Evolutionary conservation across 2,888 invertebrate species (phyloP).

Genomic region (Linnaemya vulpina): DNA sequence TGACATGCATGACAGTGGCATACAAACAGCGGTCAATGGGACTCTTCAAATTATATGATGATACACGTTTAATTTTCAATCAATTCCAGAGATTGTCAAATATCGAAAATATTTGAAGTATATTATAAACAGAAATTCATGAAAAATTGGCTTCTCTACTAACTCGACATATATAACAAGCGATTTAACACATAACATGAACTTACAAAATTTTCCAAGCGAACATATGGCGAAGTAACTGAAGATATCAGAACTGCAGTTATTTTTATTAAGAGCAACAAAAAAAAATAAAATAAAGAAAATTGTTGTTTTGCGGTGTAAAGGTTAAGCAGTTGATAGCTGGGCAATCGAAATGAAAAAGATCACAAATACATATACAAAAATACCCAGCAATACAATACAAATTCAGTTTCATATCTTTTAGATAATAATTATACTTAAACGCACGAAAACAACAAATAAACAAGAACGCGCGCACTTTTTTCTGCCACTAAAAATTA

Average conservation of each 20-base stretch:
- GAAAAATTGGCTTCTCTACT: neutral
- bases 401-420: conserved; percentile 35
- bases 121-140: neutral
- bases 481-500: conserved; percentile 47
- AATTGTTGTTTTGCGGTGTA: conserved; percentile 41
- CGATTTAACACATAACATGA: conserved; percentile 4
- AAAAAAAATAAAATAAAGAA: neutral
- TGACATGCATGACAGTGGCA: too few species aligned
- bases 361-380: conserved; percentile 8
- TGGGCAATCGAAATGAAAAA: conserved; percentile 5
- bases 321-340: conserved; percentile 48
- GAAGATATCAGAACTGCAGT: conserved; percentile 40
- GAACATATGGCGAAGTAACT: conserved; percentile 47
- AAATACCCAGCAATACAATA: conserved; percentile 17
- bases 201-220: conserved; percentile 15
- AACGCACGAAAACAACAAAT: conserved; percentile 31
- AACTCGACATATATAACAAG: conserved; percentile 12
- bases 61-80: neutral
- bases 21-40: too few species aligned
- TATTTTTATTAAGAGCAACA: conserved; percentile 29
- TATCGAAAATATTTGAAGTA: neutral
- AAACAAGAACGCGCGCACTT: conserved; percentile 46
- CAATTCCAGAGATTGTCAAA: neutral
- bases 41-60: neutral
- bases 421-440: conserved; percentile 45